Conservation (phyloP, 2,888 invertebrate species). For the Teinopalpus imperialis region DNA sequence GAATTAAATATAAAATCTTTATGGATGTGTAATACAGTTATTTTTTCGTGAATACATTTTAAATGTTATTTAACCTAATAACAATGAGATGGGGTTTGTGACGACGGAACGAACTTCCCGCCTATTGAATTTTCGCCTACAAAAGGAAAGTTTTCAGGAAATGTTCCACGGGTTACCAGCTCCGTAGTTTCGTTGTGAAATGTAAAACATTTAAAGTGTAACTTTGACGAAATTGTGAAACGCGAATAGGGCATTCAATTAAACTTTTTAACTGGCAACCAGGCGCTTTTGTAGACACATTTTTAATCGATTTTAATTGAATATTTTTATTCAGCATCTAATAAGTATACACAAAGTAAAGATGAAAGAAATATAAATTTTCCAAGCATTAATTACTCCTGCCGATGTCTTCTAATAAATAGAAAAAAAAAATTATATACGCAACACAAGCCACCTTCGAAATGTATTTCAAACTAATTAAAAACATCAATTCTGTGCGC, state of each 20-base stretch:
- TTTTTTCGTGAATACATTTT: constrained; percentile 32
- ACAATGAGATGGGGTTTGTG: constrained; percentile 52
- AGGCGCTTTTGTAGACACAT: constrained; percentile 15
- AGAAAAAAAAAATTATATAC: constrained; percentile 58
- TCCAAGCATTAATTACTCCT: constrained; percentile 13
- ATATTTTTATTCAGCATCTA: not conserved
- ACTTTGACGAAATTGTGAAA: constrained; percentile 35
- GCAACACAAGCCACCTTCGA: constrained; percentile 66
- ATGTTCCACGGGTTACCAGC: constrained; percentile 60
- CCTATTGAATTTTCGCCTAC: constrained; percentile 72
- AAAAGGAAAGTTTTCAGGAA: constrained; percentile 75
- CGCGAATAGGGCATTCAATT: constrained; percentile 35
- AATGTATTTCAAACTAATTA: constrained; percentile 80
- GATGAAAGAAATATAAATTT: constrained; percentile 3
- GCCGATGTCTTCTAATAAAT: constrained; percentile 32
- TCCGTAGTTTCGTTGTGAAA: constrained; percentile 32
- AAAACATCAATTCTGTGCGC: constrained; percentile 78
- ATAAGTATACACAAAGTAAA: not conserved
- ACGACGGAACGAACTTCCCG: constrained; percentile 57
- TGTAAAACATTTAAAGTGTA: constrained; percentile 29
- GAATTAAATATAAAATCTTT: constrained; percentile 39
- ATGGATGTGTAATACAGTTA: constrained; percentile 24
- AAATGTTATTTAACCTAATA: constrained; percentile 48
- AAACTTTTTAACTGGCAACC: constrained; percentile 30
- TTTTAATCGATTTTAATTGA: constrained; percentile 27